phyloP scores from a whole-genome alignment of 37 sponge, comb jelly and placozoan species.

The Chondrilla cf. caribensis region DNA sequence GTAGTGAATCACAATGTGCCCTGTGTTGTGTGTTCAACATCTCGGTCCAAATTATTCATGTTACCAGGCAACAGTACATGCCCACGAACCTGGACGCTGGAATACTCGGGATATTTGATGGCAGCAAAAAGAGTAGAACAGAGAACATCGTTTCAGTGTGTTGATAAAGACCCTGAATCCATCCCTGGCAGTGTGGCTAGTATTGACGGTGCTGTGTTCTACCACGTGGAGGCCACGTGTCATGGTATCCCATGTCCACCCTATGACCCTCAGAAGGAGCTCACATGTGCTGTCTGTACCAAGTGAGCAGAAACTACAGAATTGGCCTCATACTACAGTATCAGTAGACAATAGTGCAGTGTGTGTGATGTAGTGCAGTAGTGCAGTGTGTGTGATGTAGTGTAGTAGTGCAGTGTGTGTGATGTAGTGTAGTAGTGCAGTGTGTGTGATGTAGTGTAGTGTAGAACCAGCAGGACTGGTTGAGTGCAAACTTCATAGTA shows the following conservation, averaged over 20 bases:
- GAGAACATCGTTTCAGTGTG: neutral
- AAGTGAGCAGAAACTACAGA: neutral
- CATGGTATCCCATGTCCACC: neutral
- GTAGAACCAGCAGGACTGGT: no score
- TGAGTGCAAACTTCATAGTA: no score
- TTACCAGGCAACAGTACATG: conserved; percentile 6
- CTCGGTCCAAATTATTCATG: conserved; percentile 5
- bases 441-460: no score
- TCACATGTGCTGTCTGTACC: neutral
- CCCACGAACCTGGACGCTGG: neutral
- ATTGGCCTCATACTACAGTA: no score
- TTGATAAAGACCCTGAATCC: neutral
- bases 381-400: no score
- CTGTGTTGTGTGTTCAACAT: neutral
- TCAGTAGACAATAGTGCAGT: no score
- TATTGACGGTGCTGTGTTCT: neutral
- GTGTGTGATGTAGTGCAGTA: no score
- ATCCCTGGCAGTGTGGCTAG: neutral
- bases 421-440: no score
- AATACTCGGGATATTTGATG: conserved; percentile 13
- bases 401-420: no score
- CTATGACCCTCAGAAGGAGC: neutral
- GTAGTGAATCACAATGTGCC: neutral
- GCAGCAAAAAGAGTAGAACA: neutral
- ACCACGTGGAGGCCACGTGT: neutral